phyloP scores from a whole-genome alignment of 2,113 vertebrate genomes.

The Piaya cayana region DNA sequence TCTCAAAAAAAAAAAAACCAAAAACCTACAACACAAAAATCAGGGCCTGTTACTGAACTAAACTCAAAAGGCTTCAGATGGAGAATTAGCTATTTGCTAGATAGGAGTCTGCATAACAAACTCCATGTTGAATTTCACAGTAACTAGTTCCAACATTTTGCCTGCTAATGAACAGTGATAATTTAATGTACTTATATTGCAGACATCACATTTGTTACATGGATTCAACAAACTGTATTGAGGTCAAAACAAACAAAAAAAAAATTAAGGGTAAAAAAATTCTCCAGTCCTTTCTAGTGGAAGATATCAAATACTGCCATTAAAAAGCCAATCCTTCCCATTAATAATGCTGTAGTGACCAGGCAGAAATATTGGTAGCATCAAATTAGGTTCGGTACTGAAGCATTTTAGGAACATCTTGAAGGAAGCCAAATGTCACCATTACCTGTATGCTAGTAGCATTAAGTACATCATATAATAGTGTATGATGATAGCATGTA shows the following conservation, averaged over 20 bases:
- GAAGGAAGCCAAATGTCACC: background rate
- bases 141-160: conserved; percentile 27
- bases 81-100: conserved; percentile 39
- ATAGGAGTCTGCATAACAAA: conserved; percentile 6
- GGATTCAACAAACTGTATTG: background rate
- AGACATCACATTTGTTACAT: background rate
- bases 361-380: background rate
- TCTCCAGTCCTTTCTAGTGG: background rate
- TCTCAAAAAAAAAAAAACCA: background rate
- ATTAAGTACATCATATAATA: background rate
- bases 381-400: background rate
- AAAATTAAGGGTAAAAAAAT: background rate
- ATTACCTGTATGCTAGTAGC: background rate
- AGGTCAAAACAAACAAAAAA: background rate
- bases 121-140: conserved; percentile 37
- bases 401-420: background rate
- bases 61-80: background rate
- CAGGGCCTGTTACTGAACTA: conserved; percentile 18
- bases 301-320: background rate
- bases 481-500: background rate
- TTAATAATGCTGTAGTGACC: background rate
- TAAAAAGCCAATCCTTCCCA: background rate
- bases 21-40: background rate
- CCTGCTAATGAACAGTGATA: conserved; percentile 40
- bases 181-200: background rate